These are phyloP conservation scores for Grammomys dolichurus DNA, from an alignment of 2,113 vertebrate species.

Conservation along the genomic window DNA sequence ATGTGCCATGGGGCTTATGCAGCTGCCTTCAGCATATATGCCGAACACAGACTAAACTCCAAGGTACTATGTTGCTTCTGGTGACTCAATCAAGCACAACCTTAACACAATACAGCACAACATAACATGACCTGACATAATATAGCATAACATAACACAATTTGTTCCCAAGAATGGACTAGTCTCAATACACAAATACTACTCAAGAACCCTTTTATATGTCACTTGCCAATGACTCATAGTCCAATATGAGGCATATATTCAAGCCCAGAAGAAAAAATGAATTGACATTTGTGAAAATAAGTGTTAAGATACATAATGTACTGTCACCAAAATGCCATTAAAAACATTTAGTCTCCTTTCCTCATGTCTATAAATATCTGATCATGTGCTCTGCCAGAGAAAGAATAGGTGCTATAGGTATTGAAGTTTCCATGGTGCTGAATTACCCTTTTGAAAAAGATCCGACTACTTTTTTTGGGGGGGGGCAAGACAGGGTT, in stretches of 20 bases:
- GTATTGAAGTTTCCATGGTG: neutral
- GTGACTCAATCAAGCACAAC: neutral
- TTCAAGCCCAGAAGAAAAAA: neutral
- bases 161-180: neutral
- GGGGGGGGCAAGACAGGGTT: no score
- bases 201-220: neutral
- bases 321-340: neutral
- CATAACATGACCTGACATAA: neutral
- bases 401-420: neutral
- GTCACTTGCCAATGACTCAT: neutral
- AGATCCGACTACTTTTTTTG: neutral
- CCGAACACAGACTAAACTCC: neutral
- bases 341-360: neutral
- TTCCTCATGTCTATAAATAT: neutral
- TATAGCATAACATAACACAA: neutral
- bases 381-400: neutral
- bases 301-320: neutral
- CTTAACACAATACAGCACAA: neutral
- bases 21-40: neutral
- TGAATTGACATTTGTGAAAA: neutral
- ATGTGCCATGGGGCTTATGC: neutral
- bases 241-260: neutral
- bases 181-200: neutral
- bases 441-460: neutral
- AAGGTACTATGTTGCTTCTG: neutral